Conservation (phyloP, 23 tunicate genomes). For the Ciona savignyi region DNA sequence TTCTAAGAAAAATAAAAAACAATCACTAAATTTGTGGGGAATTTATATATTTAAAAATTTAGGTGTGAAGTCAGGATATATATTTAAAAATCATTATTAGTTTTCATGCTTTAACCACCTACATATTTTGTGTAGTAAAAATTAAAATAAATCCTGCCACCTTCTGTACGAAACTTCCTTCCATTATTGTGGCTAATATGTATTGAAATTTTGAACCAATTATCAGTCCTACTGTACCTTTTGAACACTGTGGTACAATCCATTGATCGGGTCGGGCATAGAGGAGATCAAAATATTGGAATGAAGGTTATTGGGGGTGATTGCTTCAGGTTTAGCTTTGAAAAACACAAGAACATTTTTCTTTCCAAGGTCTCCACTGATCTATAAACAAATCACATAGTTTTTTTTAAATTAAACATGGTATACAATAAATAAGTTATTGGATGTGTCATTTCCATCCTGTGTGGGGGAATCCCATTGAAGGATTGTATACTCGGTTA, state of each 20-base stretch:
- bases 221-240: conserved; percentile 18
- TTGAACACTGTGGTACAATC: conserved; percentile 71
- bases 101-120: background rate
- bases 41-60: background rate
- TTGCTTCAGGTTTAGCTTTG: conserved; percentile 59
- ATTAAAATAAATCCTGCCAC: background rate
- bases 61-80: background rate
- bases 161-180: background rate
- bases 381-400: conserved; percentile 17
- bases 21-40: background rate
- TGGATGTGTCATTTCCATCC: no score
- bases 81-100: background rate
- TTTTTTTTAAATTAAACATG: no score
- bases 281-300: conserved; percentile 51
- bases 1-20: background rate
- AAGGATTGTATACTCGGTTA: no score
- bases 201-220: background rate
- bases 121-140: background rate
- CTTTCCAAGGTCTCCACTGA: conserved; percentile 4
- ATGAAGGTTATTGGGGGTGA: conserved; percentile 42
- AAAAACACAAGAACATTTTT: conserved; percentile 57
- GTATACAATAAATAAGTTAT: no score
- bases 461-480: no score
- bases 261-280: conserved; percentile 86
- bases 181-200: background rate